Conservation (phyloP, 2,888 invertebrate genomes). For the Omphaloscelis lunosa region DNA sequence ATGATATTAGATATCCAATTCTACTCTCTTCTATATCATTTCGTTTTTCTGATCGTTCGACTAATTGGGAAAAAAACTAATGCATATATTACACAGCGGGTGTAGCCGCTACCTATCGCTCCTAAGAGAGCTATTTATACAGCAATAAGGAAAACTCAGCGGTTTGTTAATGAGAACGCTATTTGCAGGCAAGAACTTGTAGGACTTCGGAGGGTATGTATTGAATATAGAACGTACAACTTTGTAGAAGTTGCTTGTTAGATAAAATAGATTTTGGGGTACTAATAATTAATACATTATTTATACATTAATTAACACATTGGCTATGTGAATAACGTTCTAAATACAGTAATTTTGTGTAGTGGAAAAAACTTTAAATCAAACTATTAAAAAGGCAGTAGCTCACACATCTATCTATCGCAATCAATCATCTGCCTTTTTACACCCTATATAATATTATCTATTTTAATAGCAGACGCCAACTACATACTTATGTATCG, state of each 20-base stretch:
- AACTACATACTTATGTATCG: too few relatives aligned
- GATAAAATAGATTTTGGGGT: not conserved
- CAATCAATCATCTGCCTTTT: too few relatives aligned
- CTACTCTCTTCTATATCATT: not conserved
- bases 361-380: not conserved
- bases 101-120: not conserved
- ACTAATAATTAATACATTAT: not conserved
- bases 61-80: constrained; percentile 26
- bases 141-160: constrained; percentile 24
- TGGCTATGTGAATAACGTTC: not conserved
- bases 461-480: not conserved
- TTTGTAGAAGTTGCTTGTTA: not conserved
- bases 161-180: constrained; percentile 7
- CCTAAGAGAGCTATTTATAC: constrained; percentile 11
- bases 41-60: not conserved
- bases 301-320: too few relatives aligned
- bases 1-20: not conserved
- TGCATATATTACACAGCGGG: constrained; percentile 22
- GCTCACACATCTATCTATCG: not conserved
- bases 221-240: not conserved
- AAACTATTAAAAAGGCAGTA: not conserved
- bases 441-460: too few relatives aligned
- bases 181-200: constrained; percentile 7
- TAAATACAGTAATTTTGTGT: constrained; percentile 3
- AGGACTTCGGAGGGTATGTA: not conserved